Evolutionary conservation across 1,140 invertebrate species (phyloP), one percentile per base, ranked within the genome.

Genomic region (Heliconius melpomene): DNA sequence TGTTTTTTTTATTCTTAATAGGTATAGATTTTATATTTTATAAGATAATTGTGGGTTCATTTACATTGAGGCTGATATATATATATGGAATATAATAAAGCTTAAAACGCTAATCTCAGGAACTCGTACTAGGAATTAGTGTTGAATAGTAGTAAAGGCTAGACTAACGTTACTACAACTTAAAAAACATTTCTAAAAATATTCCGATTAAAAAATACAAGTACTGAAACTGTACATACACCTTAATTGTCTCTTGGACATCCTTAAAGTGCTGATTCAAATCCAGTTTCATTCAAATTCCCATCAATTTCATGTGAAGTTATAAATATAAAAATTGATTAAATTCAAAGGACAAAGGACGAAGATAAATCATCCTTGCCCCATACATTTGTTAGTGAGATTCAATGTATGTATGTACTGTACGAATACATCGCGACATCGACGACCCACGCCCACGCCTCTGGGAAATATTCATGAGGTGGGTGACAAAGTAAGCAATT

Each of bases 401-500:
- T 83, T 83, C 82, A 83, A 83, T 81, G 79, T 36, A 36, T 32
- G 80, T 78, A 32, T 36, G 80, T 78, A 32, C 40, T 16, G 13
- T 46, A 46, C 40, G 40, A 46, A 83, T 85, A 82, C 80, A 83
- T 85, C 79, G 82, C 81, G 66, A 83, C 75, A 85, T 88, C 85
- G 87, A 88, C 84, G 84, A 32, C 85, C 85, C 76, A 88, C 87
- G 79, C 85, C 85, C 76, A 88, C 87, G 79, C 73, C 52, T 77
- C 80, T 79, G 77, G 72, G 74, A n/a, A 77, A 82, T 74, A 82
- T 72, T 36, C 72, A 84, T 86, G 85, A 82, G 50, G 57, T 82
- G 75, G 52, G 32, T 38, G 72, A 36, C 60, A 82, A 79, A 81
- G 73, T 72, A 52, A 38, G 54, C 46, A 52, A 57, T 75, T 75